phyloP scores from a whole-genome alignment of 2,888 invertebrate species.

The Alcis repandata region DNA sequence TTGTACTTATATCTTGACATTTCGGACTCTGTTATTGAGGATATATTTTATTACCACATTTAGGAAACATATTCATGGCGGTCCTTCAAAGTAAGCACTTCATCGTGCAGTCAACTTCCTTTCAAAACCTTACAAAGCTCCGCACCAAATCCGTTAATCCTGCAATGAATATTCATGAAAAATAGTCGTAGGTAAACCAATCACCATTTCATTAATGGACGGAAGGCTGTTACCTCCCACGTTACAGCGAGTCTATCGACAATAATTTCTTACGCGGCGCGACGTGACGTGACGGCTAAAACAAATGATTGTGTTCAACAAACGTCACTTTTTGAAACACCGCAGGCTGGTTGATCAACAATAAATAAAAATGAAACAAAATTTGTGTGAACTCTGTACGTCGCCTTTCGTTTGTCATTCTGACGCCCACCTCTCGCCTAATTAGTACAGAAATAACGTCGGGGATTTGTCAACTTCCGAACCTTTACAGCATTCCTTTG shows the following conservation, averaged over 20 bases:
- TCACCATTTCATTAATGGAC: constrained; percentile 47
- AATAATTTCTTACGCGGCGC: constrained; percentile 35
- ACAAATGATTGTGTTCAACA: constrained; percentile 52
- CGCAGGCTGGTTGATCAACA: constrained; percentile 53
- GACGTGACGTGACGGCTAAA: constrained; percentile 53
- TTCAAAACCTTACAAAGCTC: constrained; percentile 39
- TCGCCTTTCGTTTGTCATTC: constrained; percentile 66
- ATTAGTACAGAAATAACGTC: constrained; percentile 85
- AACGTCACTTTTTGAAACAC: constrained; percentile 49
- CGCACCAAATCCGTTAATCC: constrained; percentile 43
- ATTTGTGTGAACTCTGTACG: constrained; percentile 60
- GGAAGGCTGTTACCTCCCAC: constrained; percentile 46
- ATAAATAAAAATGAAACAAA: too few relatives aligned
- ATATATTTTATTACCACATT: background rate
- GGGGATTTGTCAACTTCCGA: constrained; percentile 85
- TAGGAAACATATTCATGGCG: constrained; percentile 14
- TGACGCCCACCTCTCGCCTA: constrained; percentile 76
- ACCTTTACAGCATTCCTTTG: constrained; percentile 80
- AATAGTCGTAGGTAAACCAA: constrained; percentile 47
- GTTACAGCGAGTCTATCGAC: constrained; percentile 30
- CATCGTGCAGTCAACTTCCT: constrained; percentile 37
- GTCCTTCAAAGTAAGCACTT: constrained; percentile 21
- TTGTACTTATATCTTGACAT: too few relatives aligned
- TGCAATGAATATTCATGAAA: constrained; percentile 50
- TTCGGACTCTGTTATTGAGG: background rate